These are phyloP conservation scores for Hydriomena furcata DNA, from an alignment of 2,888 invertebrate genomes.

Conservation along the genomic window DNA sequence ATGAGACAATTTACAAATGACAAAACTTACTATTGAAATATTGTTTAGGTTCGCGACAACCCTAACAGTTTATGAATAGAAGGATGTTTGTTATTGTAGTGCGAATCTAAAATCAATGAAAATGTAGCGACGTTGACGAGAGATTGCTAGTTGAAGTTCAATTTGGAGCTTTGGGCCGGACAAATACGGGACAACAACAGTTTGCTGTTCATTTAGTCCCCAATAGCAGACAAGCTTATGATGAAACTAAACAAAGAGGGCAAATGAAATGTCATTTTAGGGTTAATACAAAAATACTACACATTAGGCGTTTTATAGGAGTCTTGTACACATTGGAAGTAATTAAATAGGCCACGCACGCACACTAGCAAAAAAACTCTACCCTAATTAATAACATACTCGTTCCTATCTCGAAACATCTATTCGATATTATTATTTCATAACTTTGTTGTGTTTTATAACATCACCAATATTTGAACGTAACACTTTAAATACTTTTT, in stretches of 20 bases:
- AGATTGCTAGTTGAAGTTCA: conserved; percentile 63
- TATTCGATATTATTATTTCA: too few species aligned
- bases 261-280: background rate
- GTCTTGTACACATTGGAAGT: too few species aligned
- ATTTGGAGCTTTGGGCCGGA: conserved; percentile 50
- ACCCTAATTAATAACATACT: too few species aligned
- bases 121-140: conserved; percentile 65
- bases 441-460: too few species aligned
- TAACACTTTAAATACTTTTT: too few species aligned
- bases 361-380: too few species aligned
- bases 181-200: conserved; percentile 21
- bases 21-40: background rate
- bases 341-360: too few species aligned
- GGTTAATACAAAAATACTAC: too few species aligned
- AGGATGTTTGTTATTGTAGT: conserved; percentile 66
- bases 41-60: conserved; percentile 37
- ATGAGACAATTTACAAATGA: too few species aligned
- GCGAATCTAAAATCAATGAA: conserved; percentile 69
- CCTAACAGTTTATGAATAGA: conserved; percentile 56
- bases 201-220: conserved; percentile 8
- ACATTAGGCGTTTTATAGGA: too few species aligned
- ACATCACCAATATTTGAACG: too few species aligned
- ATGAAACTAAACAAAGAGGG: conserved; percentile 3
- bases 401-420: too few species aligned
- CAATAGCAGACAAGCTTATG: conserved; percentile 15